Conservation (phyloP, 2,113 vertebrate genomes). For the Puma concolor region DNA sequence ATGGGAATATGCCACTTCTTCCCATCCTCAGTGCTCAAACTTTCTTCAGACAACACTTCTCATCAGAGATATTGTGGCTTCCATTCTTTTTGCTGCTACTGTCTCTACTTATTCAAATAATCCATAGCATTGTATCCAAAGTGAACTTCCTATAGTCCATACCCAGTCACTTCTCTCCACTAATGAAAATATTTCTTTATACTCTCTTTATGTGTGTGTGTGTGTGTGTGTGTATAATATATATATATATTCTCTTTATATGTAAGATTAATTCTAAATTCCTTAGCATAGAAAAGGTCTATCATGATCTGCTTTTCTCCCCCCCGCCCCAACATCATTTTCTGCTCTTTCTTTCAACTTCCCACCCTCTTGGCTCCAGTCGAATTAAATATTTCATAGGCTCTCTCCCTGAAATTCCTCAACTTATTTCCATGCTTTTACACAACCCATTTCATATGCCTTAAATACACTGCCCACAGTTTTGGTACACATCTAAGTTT, state of each 20-base stretch:
- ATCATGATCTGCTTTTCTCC: neutral
- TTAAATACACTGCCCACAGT: neutral
- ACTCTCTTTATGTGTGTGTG: neutral
- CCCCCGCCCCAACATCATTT: neutral
- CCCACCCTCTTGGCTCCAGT: neutral
- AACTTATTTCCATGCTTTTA: neutral
- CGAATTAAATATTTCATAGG: neutral
- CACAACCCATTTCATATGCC: neutral
- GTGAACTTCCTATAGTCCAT: neutral
- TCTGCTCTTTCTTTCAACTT: neutral
- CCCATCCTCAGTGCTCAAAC: neutral
- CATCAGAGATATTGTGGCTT: neutral
- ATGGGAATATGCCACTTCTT: neutral
- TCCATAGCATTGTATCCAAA: neutral
- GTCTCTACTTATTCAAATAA: neutral
- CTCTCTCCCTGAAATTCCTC: neutral
- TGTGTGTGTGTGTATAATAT: too few species aligned
- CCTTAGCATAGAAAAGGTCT: neutral
- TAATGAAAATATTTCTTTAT: neutral
- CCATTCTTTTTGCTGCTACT: neutral
- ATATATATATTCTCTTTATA: neutral
- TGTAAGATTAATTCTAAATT: neutral
- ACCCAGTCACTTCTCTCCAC: neutral
- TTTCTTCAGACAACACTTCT: neutral
- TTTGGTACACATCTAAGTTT: neutral